phyloP scores from a whole-genome alignment of 2,113 vertebrate genomes.

The Mustelus asterias region DNA sequence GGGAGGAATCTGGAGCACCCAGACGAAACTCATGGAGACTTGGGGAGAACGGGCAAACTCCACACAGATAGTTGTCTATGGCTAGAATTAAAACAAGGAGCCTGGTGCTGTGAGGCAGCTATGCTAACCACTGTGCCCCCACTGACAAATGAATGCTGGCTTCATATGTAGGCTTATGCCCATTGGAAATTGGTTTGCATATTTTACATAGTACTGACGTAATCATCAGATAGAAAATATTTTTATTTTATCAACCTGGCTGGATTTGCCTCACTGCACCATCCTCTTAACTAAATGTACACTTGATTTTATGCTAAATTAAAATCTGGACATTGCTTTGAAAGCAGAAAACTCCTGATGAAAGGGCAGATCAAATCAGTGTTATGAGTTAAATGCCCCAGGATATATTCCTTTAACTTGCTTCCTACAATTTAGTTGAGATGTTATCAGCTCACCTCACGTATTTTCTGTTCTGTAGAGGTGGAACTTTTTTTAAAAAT shows the following conservation, averaged over 20 bases:
- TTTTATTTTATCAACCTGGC: neutral
- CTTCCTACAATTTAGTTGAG: neutral
- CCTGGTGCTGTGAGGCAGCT: too few species aligned
- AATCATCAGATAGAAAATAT: neutral
- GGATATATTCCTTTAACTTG: neutral
- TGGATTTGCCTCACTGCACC: neutral
- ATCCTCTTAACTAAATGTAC: neutral
- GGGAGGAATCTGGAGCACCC: too few species aligned
- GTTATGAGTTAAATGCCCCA: neutral
- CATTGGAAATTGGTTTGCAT: neutral
- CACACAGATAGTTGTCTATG: too few species aligned
- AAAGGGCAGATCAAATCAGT: neutral
- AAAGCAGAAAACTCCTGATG: neutral
- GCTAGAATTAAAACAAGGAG: too few species aligned
- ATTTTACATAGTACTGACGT: neutral
- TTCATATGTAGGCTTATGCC: neutral
- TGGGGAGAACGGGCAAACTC: too few species aligned
- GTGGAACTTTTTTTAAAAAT: neutral
- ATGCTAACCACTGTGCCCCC: neutral
- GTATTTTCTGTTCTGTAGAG: neutral
- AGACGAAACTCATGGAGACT: too few species aligned
- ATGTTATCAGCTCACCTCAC: neutral
- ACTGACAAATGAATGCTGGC: neutral
- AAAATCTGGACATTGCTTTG: neutral
- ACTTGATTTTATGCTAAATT: neutral